Evolutionary conservation across 2,888 invertebrate species (phyloP), one percentile per base, ranked within the genome.

Genomic region (Ophion ventricosus): DNA sequence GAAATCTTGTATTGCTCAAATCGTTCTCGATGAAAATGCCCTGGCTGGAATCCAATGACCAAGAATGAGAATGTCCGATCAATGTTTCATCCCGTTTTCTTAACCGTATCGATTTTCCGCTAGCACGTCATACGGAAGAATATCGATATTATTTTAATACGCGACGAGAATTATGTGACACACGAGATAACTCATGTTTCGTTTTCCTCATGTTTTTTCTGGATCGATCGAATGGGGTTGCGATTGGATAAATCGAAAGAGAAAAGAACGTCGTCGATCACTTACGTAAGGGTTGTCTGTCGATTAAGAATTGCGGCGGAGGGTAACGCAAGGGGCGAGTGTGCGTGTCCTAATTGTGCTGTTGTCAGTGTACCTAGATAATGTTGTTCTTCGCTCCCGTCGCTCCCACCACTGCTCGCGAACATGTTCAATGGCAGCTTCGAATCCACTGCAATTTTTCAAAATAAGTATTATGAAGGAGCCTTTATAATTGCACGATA

Each of bases 261-360:
- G 20, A 57, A 67, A 40, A 70, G 25, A 64, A 59, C 23, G n/a
- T 11, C 64, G 59, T 76, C 23, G 56, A 67, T 49, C 80, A 91
- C 94, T 94, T 92, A 94, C 94, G 94, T 93, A 89, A 94, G 94
- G 77, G 93, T 93, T 40, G 94, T 94, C 88, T 94, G 94, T 59
- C 94, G 94, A 90, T 93, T 94, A 70, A 95, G 91, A 59, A 93
- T 94, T 83, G 93, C 94, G 85, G 94, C 93, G 87, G 94, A 94
- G 82, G 95, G 94, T 87, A 95, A 92, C 88, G 94, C 94, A 80
- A 95, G 94, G 84, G 95, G 93, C 74, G 93, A 93, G 85, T 92
- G 92, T 76, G 92, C 92, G 85, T 92, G 90, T 78, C 90, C 90
- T 84, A 91, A 88, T 86, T 92, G 93, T 61, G 89, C 81, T 59